phyloP scores from a whole-genome alignment of 2,113 vertebrate genomes.

The Aegithalos caudatus region DNA sequence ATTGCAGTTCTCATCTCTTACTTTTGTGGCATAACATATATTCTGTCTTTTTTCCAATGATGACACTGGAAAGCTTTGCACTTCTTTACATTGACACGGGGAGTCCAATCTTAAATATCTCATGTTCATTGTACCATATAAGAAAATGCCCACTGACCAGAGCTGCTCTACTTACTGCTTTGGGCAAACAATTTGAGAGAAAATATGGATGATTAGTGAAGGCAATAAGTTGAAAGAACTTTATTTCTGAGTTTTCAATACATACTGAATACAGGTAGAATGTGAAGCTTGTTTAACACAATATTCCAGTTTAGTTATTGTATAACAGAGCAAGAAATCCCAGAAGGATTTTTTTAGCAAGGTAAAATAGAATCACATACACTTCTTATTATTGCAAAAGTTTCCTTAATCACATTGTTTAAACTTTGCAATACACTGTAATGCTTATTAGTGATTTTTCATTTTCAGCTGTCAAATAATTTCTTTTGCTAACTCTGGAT shows the following conservation, averaged over 20 bases:
- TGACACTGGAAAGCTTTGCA: not conserved
- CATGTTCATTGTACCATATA: no score
- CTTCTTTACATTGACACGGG: not conserved
- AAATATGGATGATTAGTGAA: conserved; percentile 23
- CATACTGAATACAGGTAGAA: conserved; percentile 54
- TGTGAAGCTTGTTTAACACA: conserved; percentile 71
- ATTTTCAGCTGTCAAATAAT: conserved; percentile 77
- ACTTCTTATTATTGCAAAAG: conserved; percentile 71
- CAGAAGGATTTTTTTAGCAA: conserved; percentile 67
- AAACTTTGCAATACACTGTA: conserved; percentile 75
- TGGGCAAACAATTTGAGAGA: conserved; percentile 15
- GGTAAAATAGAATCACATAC: conserved; percentile 66
- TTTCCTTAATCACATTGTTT: conserved; percentile 76
- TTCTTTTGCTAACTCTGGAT: conserved; percentile 71
- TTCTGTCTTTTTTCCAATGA: not conserved
- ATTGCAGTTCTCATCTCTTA: not conserved
- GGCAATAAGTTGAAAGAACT: conserved; percentile 57
- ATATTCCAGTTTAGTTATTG: conserved; percentile 63
- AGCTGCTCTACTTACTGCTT: conserved; percentile 58
- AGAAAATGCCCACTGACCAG: no score
- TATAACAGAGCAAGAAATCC: conserved; percentile 70
- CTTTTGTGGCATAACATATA: not conserved
- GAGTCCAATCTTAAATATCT: not conserved
- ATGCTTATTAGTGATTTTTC: conserved; percentile 77
- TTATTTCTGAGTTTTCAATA: conserved; percentile 71